These are phyloP conservation scores for Argyresthia albistria DNA, from an alignment of 2,888 invertebrate species.

Conservation along the genomic window DNA sequence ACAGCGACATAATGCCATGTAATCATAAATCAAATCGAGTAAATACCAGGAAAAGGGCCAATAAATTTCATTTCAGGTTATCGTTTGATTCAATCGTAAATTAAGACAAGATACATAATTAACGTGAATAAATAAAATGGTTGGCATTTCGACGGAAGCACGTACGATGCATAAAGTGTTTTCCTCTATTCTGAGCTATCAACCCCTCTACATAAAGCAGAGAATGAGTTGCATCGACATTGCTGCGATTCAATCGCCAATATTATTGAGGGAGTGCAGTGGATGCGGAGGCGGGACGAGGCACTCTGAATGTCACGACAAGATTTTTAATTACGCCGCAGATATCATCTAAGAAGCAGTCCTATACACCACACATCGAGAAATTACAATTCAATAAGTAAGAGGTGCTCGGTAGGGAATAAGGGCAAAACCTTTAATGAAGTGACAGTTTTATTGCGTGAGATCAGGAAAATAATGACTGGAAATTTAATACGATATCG, in stretches of 20 bases:
- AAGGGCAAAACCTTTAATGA: constrained; percentile 37
- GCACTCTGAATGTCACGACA: constrained; percentile 70
- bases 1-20: constrained; percentile 43
- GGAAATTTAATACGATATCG: constrained; percentile 4
- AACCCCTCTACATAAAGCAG: constrained; percentile 63
- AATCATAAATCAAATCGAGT: constrained; percentile 70
- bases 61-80: constrained; percentile 69
- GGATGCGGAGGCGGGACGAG: constrained; percentile 40
- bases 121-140: constrained; percentile 73
- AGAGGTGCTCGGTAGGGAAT: constrained; percentile 10
- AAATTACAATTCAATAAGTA: constrained; percentile 64
- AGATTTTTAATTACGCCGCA: constrained; percentile 69
- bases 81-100: constrained; percentile 73
- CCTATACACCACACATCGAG: constrained; percentile 52
- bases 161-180: constrained; percentile 59
- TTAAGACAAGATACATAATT: constrained; percentile 74
- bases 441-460: constrained; percentile 35
- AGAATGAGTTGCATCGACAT: constrained; percentile 66
- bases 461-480: constrained; percentile 26
- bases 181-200: constrained; percentile 64
- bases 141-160: constrained; percentile 72
- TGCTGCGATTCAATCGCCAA: constrained; percentile 71
- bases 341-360: constrained; percentile 67
- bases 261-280: constrained; percentile 67
- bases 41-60: constrained; percentile 64